These are phyloP conservation scores for Montipora capricornis DNA, from an alignment of 64 coral and sea anemone genomes.

Conservation along the genomic window DNA sequence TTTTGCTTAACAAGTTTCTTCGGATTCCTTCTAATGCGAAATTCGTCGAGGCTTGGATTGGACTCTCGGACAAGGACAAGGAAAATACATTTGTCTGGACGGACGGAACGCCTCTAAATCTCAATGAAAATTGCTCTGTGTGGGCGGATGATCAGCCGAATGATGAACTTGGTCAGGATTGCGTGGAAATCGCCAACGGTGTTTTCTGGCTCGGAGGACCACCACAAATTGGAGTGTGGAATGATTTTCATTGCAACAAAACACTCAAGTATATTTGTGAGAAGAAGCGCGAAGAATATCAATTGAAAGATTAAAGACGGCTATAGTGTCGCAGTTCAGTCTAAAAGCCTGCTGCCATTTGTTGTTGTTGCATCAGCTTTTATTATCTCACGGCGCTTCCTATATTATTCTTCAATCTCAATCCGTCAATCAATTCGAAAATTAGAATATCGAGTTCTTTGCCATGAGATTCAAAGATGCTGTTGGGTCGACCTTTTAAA, in stretches of 20 bases:
- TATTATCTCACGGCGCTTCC: no score
- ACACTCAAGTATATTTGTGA: constrained; percentile 1
- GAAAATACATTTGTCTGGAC: constrained; percentile 16
- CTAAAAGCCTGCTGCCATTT: no score
- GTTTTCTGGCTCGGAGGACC: constrained; percentile 1
- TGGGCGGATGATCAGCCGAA: constrained; percentile 22
- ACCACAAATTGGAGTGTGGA: constrained; percentile 10
- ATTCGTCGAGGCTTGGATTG: background rate
- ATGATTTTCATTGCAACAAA: background rate
- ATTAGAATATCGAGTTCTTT: no score
- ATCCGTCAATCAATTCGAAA: no score
- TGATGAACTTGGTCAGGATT: background rate
- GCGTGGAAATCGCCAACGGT: background rate
- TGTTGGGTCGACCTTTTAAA: no score
- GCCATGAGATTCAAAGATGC: no score
- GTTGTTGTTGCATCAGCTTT: no score
- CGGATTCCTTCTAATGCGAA: background rate
- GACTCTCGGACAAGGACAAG: constrained; percentile 3
- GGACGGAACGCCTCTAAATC: background rate
- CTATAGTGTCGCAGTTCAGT: no score
- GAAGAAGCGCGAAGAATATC: background rate
- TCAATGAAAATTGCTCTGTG: background rate
- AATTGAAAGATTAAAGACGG: background rate
- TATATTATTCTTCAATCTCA: no score
- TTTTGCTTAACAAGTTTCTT: background rate